A percentile compares a stretch with the other conserved stretches of the same genome.
Evolutionary conservation across 2,113 vertebrate genomes (phyloP).

Genomic region (Fulmarus glacialis): DNA sequence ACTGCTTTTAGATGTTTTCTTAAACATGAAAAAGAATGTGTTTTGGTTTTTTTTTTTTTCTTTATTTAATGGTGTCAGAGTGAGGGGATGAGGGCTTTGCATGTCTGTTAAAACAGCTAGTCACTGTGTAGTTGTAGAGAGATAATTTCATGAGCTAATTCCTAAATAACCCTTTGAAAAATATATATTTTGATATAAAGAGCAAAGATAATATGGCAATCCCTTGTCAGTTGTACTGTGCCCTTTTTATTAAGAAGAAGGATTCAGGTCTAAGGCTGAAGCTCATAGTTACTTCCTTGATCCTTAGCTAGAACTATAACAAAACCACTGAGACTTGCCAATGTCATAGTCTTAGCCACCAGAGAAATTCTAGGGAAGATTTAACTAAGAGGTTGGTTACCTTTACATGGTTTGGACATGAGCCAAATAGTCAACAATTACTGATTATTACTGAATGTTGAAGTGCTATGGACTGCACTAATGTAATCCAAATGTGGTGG

Average conservation of each 20-base stretch:
- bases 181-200: neutral
- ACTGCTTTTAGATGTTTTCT: neutral
- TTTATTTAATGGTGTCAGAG: neutral
- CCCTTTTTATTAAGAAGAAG: neutral
- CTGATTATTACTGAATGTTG: neutral
- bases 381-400: neutral
- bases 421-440: neutral
- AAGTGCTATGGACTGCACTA: neutral
- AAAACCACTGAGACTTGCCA: neutral
- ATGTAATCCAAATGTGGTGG: neutral
- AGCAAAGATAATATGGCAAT: neutral
- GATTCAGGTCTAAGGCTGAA: neutral
- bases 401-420: neutral
- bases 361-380: neutral
- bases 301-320: neutral
- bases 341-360: neutral
- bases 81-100: neutral
- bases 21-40: neutral
- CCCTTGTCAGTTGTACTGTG: neutral
- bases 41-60: rapidly evolving
- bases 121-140: neutral
- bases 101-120: neutral
- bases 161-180: neutral
- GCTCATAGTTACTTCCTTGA: neutral
- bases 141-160: neutral